Evolutionary conservation across 2,888 invertebrate species (phyloP), one percentile per base, ranked within the genome.

Genomic region (Leucania comma): DNA sequence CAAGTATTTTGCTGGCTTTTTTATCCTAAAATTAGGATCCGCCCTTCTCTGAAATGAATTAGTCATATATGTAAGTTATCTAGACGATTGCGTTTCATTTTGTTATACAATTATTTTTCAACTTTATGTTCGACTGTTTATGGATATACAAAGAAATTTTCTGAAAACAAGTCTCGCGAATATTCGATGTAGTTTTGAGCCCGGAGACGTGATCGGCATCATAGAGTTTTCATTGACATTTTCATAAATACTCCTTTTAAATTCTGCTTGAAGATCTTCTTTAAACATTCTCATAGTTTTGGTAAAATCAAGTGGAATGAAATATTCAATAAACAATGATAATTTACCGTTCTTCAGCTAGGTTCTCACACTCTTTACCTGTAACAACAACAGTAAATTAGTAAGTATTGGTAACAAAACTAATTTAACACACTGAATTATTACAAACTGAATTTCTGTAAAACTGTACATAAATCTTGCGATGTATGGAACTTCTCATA

Each of bases 301-400:
- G 29, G 46, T 4, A 22, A 32, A 53, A 46, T 22, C 0, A 32
- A 48, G 10, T 22, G 26, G 56, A 3, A 17, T n/a, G 20, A 54
- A 22, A 14, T 60, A 14, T n/a, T 46, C 2, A 22, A 12, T 2
- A 32, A 56, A 42, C 26, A 38, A 53, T 29, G 2, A 51, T 29
- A 1, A 3, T 48, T 58, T 50, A 68, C 53, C 75, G 14, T 12
- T 22, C 3, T 59, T n/a, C 58, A 50, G 74, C 38, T n/a, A 26
- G 4, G 2, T 53, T 54, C 50, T 12, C 42, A 50, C 5, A 29
- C 6, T 51, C 29, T n/a, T 54, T 78, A 78, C 78, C 78, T 78
- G 78, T 42, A 78, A 78, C 80, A 75, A 75, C 65, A 70, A 57
- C 22, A 42, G 56, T 12, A 24, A 29, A 1, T 75, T 53, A 53